Evolutionary conservation across 2,888 invertebrate genomes (phyloP).

Genomic region (Xiphydria camelus): DNA sequence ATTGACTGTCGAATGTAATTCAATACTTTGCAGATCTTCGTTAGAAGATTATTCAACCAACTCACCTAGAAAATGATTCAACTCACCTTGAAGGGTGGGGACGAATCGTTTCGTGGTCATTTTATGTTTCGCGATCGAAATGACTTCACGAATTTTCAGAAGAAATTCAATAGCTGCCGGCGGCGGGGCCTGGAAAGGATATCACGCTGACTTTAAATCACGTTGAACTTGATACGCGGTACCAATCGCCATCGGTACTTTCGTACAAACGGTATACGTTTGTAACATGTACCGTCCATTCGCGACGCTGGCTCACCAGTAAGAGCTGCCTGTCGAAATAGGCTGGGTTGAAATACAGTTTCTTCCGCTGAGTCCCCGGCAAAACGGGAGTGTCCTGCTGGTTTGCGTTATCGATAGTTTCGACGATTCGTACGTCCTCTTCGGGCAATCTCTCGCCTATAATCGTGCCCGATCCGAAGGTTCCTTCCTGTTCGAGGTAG

Average conservation of each 20-base stretch:
- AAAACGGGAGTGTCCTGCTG: constrained; percentile 47
- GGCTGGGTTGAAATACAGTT: constrained; percentile 87
- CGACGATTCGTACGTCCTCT: constrained; percentile 83
- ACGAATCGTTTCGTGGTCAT: constrained; percentile 81
- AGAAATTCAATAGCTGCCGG: constrained; percentile 89
- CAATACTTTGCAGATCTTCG: too few relatives aligned
- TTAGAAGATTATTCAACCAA: too few relatives aligned
- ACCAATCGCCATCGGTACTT: too few relatives aligned
- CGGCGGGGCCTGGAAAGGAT: constrained; percentile 80
- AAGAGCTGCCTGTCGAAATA: constrained; percentile 88
- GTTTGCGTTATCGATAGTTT: constrained; percentile 68
- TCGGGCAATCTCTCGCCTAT: constrained; percentile 73
- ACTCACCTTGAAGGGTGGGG: constrained; percentile 68
- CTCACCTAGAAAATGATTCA: too few relatives aligned
- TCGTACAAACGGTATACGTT: neutral
- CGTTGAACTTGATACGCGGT: too few relatives aligned
- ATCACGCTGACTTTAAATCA: too few relatives aligned
- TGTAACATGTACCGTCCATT: neutral
- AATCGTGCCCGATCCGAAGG: constrained; percentile 46
- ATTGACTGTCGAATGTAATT: too few relatives aligned
- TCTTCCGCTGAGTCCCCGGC: constrained; percentile 71
- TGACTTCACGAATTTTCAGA: constrained; percentile 86
- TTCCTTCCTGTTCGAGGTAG: constrained; percentile 51
- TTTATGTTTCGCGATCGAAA: constrained; percentile 85
- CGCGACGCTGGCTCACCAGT: constrained; percentile 71